Evolutionary conservation across 2,113 vertebrate species (phyloP), one percentile per base, ranked within the genome.

Genomic region (Sander lucioperca): DNA sequence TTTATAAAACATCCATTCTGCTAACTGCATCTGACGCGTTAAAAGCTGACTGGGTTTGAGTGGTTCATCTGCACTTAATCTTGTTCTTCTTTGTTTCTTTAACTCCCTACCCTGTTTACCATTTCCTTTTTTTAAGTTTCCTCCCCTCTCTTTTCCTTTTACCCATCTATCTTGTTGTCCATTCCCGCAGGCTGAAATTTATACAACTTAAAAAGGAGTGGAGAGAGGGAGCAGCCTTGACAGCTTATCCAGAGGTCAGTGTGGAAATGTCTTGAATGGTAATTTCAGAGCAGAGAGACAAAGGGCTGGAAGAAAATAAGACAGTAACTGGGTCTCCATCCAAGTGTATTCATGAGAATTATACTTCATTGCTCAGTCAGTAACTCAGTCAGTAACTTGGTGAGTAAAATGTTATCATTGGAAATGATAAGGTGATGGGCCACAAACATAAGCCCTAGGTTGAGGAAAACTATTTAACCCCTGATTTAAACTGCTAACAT

Each of bases 201-300:
- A 82, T 23, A 48, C 54, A 79, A 64, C 68, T 77, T 16, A 36
- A 72, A 72, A 74, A 33, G 21, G 73, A 68, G 62, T n/a, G 70
- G 58, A 57, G 69, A 54, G 50, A 64, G 39, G 50, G 36, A 78
- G 48, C 14, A 30, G 80, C 39, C 80, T 71, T 82, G 75, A 88
- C 88, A 74, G 64, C 79, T 74, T 85, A 65, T 82, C 67, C 87
- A 86, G 86, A 88, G 82, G 84, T 90, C 80, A 85, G 86, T 19
- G 72, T 83, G 80, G 84, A 70, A 68, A 86, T 84, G 80, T 88
- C 85, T 86, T 86, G 75, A 88, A 94, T 79, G 74, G 81, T 94
- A 85, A 86, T 88, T 95, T 92, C 2, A 0, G 90, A 81, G 69
- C 64, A 23, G 36, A 77, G 70, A 56, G 77, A 67, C 67, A 86